These are phyloP conservation scores for Camponotus floridanus DNA, from an alignment of 1,140 invertebrate species.

Conservation along the genomic window DNA sequence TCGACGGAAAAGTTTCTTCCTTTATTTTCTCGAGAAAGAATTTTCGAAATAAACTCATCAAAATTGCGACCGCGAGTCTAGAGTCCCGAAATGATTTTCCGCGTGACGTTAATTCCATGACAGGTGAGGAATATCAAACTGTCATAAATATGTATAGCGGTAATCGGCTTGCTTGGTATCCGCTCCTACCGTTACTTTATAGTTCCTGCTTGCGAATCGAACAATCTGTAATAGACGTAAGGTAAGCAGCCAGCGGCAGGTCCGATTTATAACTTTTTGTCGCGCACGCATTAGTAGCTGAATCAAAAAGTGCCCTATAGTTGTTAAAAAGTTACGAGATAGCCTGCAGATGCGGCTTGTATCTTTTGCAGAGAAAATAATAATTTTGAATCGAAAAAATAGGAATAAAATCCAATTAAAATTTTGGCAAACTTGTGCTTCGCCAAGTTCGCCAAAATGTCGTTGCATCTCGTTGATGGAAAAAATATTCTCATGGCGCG, in stretches of 20 bases:
- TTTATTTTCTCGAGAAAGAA: not conserved
- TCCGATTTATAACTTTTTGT: too few species aligned
- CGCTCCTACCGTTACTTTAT: slow-evolving; percentile 80
- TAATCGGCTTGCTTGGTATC: slow-evolving; percentile 66
- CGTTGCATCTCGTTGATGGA: not conserved
- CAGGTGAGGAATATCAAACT: slow-evolving; percentile 57
- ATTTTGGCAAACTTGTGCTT: not conserved
- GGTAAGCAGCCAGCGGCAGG: not conserved
- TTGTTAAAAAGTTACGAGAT: too few species aligned
- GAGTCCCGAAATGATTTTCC: not conserved
- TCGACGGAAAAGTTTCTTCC: not conserved
- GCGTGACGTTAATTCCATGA: not conserved
- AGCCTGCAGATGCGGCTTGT: too few species aligned
- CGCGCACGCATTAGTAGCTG: too few species aligned
- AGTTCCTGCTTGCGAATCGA: slow-evolving; percentile 68
- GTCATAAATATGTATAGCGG: slow-evolving; percentile 55
- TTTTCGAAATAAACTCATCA: slow-evolving; percentile 8
- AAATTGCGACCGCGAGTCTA: not conserved
- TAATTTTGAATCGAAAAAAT: not conserved
- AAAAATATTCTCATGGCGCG: not conserved
- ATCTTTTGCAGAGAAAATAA: not conserved
- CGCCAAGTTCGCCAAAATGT: too few species aligned
- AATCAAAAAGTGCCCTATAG: too few species aligned
- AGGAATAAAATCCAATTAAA: not conserved
- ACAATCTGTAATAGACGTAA: slow-evolving; percentile 71